Evolutionary conservation across 2,797 vertebrate genomes (phyloP), one percentile per base, ranked within the genome.

Genomic region (Megaceryle alcyon): DNA sequence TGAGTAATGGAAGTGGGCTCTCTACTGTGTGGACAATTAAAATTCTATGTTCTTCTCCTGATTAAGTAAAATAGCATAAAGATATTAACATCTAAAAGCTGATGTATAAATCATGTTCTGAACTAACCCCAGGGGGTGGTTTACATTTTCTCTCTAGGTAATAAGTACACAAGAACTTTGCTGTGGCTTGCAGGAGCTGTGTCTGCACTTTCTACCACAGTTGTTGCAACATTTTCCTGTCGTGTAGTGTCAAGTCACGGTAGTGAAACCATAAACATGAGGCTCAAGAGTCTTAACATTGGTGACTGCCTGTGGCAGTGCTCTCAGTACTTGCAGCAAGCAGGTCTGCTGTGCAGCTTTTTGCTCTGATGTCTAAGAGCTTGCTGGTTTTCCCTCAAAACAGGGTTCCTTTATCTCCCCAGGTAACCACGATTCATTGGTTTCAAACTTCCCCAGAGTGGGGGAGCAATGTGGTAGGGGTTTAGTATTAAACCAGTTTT

Each of bases 211-310:
- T 48, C 73, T 72, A 43, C 66, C 1, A 3, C 59, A 41, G 90
- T 44, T 26, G 11, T 91, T 96, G 92, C 93, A 87, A 92, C 88
- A 80, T 73, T 85, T 96, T 92, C 90, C 86, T 94, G 83, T 82
- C 25, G 2, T 25, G 22, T 4, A 41, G 33, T 22, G 71, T 66
- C 64, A 57, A 56, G 54, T 17, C 22, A 25, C 9, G 41, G 80
- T 46, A 77, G 35, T 13, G 68, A 85, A 95, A 92, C 56, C 81
- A 39, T 56, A 73, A 56, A 46, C 33, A 18, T 0, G 33, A 60
- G 60, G 48, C 84, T 92, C 48, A 14, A 33, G 64, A 39, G 44
- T 3, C 69, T 33, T 10, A 49, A 57, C 22, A 3, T 4, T 57
- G 75, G 25, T 20, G 66, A 19, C 46, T 31, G 69, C 26, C 49